phyloP scores from a whole-genome alignment of 2,797 vertebrate species.

The Gobionotothen gibberifrons region DNA sequence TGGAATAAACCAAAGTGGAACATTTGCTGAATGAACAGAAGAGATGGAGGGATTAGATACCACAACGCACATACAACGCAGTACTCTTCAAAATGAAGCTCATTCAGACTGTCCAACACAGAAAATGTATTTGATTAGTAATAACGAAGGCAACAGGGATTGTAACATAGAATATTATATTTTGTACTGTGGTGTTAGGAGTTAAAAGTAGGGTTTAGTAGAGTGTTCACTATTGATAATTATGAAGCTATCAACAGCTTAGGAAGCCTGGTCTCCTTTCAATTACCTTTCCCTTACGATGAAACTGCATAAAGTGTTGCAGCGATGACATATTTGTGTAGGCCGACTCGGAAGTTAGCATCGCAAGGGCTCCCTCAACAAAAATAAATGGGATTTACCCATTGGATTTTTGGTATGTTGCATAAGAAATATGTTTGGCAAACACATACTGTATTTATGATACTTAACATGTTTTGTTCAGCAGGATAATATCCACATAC shows the following conservation, averaged over 20 bases:
- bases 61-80: too few species aligned
- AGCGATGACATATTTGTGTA: too few species aligned
- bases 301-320: too few species aligned
- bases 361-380: too few species aligned
- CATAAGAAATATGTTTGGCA: too few species aligned
- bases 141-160: background rate
- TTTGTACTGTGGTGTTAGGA: background rate
- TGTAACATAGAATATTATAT: background rate
- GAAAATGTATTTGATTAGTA: slow-evolving; percentile 21
- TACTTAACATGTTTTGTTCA: too few species aligned
- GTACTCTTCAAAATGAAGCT: slow-evolving; percentile 46
- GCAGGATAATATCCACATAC: too few species aligned
- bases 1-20: slow-evolving; percentile 45
- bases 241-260: background rate
- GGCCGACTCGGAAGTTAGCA: too few species aligned
- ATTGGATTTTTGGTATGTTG: too few species aligned
- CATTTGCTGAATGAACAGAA: slow-evolving; percentile 39
- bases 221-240: background rate
- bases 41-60: slow-evolving; percentile 47
- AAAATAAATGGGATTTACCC: too few species aligned
- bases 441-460: too few species aligned
- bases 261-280: background rate
- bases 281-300: too few species aligned
- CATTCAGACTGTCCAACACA: background rate
- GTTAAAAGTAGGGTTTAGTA: background rate